Base-by-base conservation (phyloP, 2,113 vertebrate species). In the Picathartes gymnocephalus region DNA sequence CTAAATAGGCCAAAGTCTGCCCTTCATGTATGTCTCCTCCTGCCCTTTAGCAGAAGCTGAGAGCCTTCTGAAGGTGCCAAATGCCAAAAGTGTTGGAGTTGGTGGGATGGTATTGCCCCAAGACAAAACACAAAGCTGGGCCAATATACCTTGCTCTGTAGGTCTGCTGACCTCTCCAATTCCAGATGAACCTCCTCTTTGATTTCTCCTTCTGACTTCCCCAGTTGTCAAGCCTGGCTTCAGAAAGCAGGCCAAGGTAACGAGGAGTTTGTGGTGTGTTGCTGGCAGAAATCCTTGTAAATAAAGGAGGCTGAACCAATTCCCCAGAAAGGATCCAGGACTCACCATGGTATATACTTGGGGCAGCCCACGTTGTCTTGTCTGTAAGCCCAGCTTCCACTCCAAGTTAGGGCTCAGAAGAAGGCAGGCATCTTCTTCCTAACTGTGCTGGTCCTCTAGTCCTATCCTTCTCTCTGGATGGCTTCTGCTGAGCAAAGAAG, bases 221-320 rank as follows among this genome's bases (percentile, higher is more conserved):
- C 25, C 57, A 8, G 1, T 11, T 48, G 31, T 57, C 45, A 93
- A 91, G 42, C 30, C 47, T 66, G 42, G 6, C 45, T 91, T 83
- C 68, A 70, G 62, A 86, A 35, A 70, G 58, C 77, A 72, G 28
- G 28, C 33, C 2, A 4, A 79, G 37, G 53, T 40, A 90, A 85
- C 0, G 0, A 61, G 0, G 0, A 90, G 33, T 48, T 31, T 69
- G 48, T 57, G 53, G 54, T 30, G 45, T 53, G 22, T 4, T 47
- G 28, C 47, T 73, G 47, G 30, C 11, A 4, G 39, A 86, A 7
- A 13, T 33, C n/a, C 39, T 51, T 62, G 21, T 20, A 74, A 73
- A 61, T 13, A 83, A 70, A 86, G 8, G 45, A 77, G 22, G 24
- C 7, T 3, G 5, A 61, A 83, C 12, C 48, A 37, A 70, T 83